phyloP scores from a whole-genome alignment of 2,113 vertebrate species.

The Cinclus mexicanus region DNA sequence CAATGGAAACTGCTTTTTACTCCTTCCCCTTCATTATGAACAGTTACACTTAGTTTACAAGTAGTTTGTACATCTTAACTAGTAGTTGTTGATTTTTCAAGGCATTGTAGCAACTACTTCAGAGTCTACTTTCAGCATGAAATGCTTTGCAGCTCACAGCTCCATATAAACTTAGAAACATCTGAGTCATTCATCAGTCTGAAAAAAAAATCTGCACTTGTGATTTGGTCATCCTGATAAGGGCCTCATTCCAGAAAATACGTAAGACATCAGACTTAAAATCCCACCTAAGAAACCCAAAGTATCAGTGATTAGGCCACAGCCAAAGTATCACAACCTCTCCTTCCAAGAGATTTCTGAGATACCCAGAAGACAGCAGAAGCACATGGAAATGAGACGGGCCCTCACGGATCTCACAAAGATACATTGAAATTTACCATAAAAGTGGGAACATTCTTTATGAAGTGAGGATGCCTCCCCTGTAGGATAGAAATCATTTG shows the following conservation, averaged over 20 bases:
- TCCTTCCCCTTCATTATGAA: neutral
- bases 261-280: neutral
- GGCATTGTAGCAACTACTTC: neutral
- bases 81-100: neutral
- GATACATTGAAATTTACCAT: fast-evolving
- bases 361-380: neutral
- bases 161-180: neutral
- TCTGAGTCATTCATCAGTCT: neutral
- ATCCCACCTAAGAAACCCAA: neutral
- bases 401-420: neutral
- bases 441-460: neutral
- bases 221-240: neutral
- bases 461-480: neutral
- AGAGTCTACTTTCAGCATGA: neutral
- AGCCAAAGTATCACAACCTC: neutral
- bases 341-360: neutral
- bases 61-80: neutral
- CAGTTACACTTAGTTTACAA: neutral
- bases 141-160: neutral
- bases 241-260: neutral
- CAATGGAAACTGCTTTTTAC: neutral
- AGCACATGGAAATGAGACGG: neutral
- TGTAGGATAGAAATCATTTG: neutral
- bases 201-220: neutral
- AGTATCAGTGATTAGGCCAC: neutral